phyloP scores from a whole-genome alignment of 1,140 invertebrate species.

The Diachasmimorpha longicaudata region DNA sequence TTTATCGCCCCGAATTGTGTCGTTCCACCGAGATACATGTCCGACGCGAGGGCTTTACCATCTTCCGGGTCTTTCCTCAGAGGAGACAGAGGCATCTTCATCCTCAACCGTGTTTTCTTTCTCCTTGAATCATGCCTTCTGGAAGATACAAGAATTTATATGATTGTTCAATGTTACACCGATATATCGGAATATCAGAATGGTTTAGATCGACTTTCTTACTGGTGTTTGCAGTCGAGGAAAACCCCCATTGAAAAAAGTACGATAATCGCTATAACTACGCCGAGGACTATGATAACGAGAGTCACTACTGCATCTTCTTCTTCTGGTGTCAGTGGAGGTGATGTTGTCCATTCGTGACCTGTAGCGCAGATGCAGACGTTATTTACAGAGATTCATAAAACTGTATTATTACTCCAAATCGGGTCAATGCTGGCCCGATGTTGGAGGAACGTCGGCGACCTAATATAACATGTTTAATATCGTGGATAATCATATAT shows the following conservation, averaged over 20 bases:
- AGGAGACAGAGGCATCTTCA: constrained; percentile 42
- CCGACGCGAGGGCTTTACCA: constrained; percentile 38
- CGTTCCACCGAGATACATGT: constrained; percentile 46
- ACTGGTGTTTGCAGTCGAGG: constrained; percentile 65
- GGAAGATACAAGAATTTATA: constrained; percentile 5
- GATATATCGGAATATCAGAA: too few species aligned
- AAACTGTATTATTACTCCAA: too few species aligned
- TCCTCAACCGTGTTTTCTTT: constrained; percentile 36
- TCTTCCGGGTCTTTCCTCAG: constrained; percentile 34
- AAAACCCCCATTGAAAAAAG: constrained; percentile 68
- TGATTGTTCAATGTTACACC: too few species aligned
- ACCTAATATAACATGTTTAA: too few species aligned
- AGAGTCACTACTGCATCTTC: constrained; percentile 61
- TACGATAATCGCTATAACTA: constrained; percentile 64
- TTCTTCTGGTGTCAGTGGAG: constrained; percentile 43
- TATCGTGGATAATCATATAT: too few species aligned
- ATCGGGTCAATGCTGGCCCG: too few species aligned
- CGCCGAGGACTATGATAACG: constrained; percentile 61
- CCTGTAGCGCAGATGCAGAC: too few species aligned
- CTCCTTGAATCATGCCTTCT: constrained; percentile 31
- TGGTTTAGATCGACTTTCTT: constrained; percentile 38
- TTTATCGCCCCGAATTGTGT: constrained; percentile 24
- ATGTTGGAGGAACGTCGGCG: too few species aligned
- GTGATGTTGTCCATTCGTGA: constrained; percentile 39
- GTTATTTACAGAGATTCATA: too few species aligned